phyloP scores from a whole-genome alignment of 2,888 invertebrate species.

The Drosophila suboccidentalis region DNA sequence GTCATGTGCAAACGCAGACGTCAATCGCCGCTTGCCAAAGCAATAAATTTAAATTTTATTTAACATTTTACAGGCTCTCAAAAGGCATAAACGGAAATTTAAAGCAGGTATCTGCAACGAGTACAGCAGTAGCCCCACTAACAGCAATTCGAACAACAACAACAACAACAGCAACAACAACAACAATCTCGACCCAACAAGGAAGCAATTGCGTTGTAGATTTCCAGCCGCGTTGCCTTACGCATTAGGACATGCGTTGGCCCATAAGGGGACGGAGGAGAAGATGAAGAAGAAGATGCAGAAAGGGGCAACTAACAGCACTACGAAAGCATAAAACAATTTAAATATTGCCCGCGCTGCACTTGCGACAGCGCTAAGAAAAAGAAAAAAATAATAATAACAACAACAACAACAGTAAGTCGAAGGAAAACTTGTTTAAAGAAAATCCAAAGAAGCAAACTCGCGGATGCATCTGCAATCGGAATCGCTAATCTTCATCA shows the following conservation, averaged over 20 bases:
- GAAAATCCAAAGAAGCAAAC: constrained; percentile 27
- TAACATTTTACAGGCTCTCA: constrained; percentile 80
- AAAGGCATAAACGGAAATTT: constrained; percentile 81
- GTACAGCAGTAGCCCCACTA: constrained; percentile 48
- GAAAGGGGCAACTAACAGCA: constrained; percentile 68
- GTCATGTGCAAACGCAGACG: constrained; percentile 72
- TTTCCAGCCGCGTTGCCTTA: constrained; percentile 54
- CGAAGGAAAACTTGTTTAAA: constrained; percentile 58
- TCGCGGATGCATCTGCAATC: constrained; percentile 79
- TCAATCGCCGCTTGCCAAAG: constrained; percentile 73
- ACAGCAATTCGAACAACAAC: constrained; percentile 45
- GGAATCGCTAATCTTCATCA: constrained; percentile 79
- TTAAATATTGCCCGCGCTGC: constrained; percentile 82
- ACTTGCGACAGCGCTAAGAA: constrained; percentile 70
- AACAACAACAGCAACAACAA: constrained; percentile 4
- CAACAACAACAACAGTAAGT: constrained; percentile 33
- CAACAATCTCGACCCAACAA: constrained; percentile 61
- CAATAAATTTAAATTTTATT: constrained; percentile 81
- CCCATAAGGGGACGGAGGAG: constrained; percentile 44
- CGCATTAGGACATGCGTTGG: constrained; percentile 79
- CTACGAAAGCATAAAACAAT: constrained; percentile 79
- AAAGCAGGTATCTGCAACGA: constrained; percentile 56
- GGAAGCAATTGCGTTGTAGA: constrained; percentile 68
- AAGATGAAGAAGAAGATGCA: not conserved
- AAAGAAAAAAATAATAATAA: constrained; percentile 20